A percentile compares a stretch with the other conserved stretches of the same genome.
These are phyloP conservation scores for Idris sp. DNA, from an alignment of 1,140 invertebrate genomes.

Conservation along the genomic window DNA sequence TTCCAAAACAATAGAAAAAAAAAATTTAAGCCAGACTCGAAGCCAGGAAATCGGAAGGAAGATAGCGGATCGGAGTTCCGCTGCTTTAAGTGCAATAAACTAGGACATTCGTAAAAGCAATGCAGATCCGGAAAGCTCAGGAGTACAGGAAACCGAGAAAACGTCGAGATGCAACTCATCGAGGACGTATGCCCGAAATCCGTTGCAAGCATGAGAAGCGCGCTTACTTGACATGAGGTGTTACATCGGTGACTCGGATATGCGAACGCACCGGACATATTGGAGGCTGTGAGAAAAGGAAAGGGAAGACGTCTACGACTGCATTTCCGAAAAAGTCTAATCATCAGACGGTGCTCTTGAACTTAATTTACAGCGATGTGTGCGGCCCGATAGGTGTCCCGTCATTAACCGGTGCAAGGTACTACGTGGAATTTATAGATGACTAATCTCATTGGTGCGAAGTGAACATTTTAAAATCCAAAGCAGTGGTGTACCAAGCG, in stretches of 20 bases:
- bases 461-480: slow-evolving; percentile 36
- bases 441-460: slow-evolving; percentile 45
- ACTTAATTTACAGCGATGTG: slow-evolving; percentile 62
- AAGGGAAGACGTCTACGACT: neutral
- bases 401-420: slow-evolving; percentile 39
- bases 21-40: too few species aligned
- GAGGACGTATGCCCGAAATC: too few species aligned
- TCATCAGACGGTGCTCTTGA: slow-evolving; percentile 21
- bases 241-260: too few species aligned
- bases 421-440: slow-evolving; percentile 66
- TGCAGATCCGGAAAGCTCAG: too few species aligned
- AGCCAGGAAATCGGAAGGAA: too few species aligned
- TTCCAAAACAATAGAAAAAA: too few species aligned
- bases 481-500: slow-evolving; percentile 57
- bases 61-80: too few species aligned
- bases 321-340: neutral
- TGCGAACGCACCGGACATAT: too few species aligned
- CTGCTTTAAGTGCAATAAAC: slow-evolving; percentile 1
- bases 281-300: too few species aligned
- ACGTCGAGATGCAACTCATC: neutral
- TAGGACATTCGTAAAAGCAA: too few species aligned
- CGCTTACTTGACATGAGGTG: too few species aligned
- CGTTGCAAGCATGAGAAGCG: too few species aligned
- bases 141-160: neutral
- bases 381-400: slow-evolving; percentile 62